Evolutionary conservation across 1,140 invertebrate species (phyloP).

Genomic region (Drosophila repletoides): DNA sequence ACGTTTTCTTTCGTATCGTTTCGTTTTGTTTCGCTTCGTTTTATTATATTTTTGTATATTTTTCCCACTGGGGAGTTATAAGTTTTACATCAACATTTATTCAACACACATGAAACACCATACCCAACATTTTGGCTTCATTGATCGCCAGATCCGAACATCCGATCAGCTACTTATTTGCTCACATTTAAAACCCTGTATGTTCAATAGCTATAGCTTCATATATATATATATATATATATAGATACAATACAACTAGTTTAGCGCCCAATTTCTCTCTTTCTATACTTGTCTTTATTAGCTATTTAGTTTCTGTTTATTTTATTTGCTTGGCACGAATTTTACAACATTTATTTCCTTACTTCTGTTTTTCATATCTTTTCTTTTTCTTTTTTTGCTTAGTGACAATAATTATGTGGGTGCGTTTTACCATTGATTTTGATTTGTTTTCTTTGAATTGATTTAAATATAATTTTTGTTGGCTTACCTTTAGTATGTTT

Average conservation of each 20-base stretch:
- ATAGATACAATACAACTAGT: conserved; percentile 67
- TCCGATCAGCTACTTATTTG: conserved; percentile 60
- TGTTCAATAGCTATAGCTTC: conserved; percentile 72
- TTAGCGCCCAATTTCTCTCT: conserved; percentile 16
- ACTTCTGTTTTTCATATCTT: too few relatives aligned
- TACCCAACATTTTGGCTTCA: conserved; percentile 29
- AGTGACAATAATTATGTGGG: conserved; percentile 29
- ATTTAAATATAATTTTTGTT: conserved; percentile 22
- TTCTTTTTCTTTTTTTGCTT: conserved; percentile 40
- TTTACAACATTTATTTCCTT: conserved; percentile 75
- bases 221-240: too few relatives aligned
- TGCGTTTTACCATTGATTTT: conserved; percentile 46
- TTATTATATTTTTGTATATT: too few relatives aligned
- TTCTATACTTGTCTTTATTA: conserved; percentile 21
- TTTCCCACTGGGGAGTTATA: conserved; percentile 24
- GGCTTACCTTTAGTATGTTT: conserved; percentile 59
- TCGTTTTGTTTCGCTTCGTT: conserved; percentile 7
- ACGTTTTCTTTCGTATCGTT: conserved; percentile 15
- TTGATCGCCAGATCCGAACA: conserved; percentile 26
- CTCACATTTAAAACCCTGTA: conserved; percentile 81
- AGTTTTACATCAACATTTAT: conserved; percentile 39
- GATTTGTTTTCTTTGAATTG: conserved; percentile 45
- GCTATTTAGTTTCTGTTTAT: conserved; percentile 23
- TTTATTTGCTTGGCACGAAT: conserved; percentile 68
- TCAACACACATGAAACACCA: conserved; percentile 51